These are phyloP conservation scores for Oscheius sp. DNA, from an alignment of 2,888 invertebrate species.

Conservation along the genomic window DNA sequence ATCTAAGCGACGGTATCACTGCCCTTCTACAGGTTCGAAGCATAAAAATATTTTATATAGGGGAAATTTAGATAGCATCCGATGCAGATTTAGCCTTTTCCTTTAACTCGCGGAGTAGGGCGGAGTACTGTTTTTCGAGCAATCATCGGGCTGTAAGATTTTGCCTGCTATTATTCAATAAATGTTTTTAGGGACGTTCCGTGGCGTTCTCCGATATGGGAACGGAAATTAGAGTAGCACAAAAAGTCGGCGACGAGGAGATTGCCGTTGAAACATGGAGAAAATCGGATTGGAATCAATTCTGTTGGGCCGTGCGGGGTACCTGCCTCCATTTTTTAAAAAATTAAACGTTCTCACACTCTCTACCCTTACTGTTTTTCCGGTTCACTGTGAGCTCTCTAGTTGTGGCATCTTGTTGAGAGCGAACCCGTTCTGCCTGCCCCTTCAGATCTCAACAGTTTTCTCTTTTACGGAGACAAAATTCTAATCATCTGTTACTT, in stretches of 20 bases:
- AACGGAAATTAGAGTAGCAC: slow-evolving; percentile 46
- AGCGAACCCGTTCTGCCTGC: slow-evolving; percentile 18
- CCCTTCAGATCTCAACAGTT: slow-evolving; percentile 24
- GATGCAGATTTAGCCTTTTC: slow-evolving; percentile 55
- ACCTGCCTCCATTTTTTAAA: slow-evolving; percentile 55
- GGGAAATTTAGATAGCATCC: slow-evolving; percentile 45
- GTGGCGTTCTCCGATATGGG: slow-evolving; percentile 52
- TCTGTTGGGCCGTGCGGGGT: slow-evolving; percentile 59
- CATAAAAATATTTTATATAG: neutral
- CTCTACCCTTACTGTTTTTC: neutral
- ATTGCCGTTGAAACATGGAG: slow-evolving; percentile 52
- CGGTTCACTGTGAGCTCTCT: slow-evolving; percentile 15
- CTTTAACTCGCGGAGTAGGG: slow-evolving; percentile 49
- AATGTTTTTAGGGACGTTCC: slow-evolving; percentile 53
- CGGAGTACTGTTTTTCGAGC: slow-evolving; percentile 55
- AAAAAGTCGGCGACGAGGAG: slow-evolving; percentile 50
- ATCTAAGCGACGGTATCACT: slow-evolving; percentile 47
- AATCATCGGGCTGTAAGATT: slow-evolving; percentile 46
- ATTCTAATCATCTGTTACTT: slow-evolving; percentile 11
- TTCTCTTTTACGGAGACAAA: slow-evolving; percentile 19
- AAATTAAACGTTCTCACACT: neutral
- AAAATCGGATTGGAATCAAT: slow-evolving; percentile 58
- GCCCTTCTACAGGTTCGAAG: slow-evolving; percentile 40
- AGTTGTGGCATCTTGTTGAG: slow-evolving; percentile 23
- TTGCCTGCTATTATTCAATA: neutral